Evolutionary conservation across 2,888 invertebrate genomes (phyloP).

Genomic region (Drosophila paranaensis): DNA sequence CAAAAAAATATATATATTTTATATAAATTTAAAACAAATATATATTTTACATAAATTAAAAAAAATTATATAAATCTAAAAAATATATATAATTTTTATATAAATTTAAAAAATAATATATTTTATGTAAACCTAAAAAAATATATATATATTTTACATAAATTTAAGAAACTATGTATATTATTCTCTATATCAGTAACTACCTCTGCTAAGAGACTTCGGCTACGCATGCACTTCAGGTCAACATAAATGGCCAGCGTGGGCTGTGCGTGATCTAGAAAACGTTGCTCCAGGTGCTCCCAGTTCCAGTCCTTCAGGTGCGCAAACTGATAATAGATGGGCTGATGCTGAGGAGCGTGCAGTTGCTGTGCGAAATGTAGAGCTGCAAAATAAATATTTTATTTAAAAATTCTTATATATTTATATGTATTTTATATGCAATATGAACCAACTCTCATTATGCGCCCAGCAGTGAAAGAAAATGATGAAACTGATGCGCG

Average conservation of each 20-base stretch:
- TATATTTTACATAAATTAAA: too few species aligned
- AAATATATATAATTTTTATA: too few species aligned
- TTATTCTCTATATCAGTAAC: too few species aligned
- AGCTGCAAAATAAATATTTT: slow-evolving; percentile 20
- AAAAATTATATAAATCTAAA: too few species aligned
- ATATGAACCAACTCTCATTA: slow-evolving; percentile 47
- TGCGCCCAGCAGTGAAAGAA: slow-evolving; percentile 73
- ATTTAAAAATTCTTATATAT: not conserved
- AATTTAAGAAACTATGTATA: too few species aligned
- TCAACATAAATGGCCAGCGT: slow-evolving; percentile 76
- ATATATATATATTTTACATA: too few species aligned
- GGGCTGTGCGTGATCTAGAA: slow-evolving; percentile 55
- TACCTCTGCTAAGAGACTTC: slow-evolving; percentile 54
- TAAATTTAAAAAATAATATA: too few species aligned
- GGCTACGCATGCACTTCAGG: slow-evolving; percentile 61
- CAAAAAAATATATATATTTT: too few species aligned
- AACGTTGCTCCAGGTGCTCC: slow-evolving; percentile 53
- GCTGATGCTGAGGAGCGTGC: slow-evolving; percentile 36
- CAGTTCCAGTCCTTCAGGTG: slow-evolving; percentile 40
- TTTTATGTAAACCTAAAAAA: too few species aligned
- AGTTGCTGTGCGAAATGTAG: slow-evolving; percentile 51
- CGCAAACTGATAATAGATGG: slow-evolving; percentile 62
- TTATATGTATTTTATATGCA: too few species aligned
- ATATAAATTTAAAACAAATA: too few species aligned
- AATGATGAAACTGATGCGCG: slow-evolving; percentile 54